Evolutionary conservation across 2,797 vertebrate genomes (phyloP).

Genomic region (Parambassis ranga): DNA sequence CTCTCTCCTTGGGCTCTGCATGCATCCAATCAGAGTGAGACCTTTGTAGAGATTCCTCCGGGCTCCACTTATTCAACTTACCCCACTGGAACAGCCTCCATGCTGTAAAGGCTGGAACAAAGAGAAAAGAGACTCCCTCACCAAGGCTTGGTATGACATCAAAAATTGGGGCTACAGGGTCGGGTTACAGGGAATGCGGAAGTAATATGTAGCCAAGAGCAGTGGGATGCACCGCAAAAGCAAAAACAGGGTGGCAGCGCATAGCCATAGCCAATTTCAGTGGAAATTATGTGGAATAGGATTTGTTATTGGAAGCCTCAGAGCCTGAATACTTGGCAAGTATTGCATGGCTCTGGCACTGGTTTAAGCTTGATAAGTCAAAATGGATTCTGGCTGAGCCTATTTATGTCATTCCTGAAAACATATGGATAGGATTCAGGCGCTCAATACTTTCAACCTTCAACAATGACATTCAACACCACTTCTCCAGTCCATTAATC

Average conservation of each 20-base stretch:
- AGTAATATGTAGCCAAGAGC: constrained; percentile 58
- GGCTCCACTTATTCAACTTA: constrained; percentile 84
- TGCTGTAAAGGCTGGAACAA: constrained; percentile 76
- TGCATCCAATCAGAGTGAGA: constrained; percentile 84
- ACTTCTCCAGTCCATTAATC: constrained; percentile 78
- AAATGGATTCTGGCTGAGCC: constrained; percentile 81
- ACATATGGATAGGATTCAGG: constrained; percentile 80
- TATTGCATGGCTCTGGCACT: constrained; percentile 65
- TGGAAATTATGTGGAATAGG: constrained; percentile 76
- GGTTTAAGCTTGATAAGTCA: constrained; percentile 78
- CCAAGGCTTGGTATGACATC: constrained; percentile 61
- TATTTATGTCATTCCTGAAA: constrained; percentile 84
- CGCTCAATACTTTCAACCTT: constrained; percentile 81
- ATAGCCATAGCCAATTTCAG: constrained; percentile 73
- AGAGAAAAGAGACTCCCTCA: constrained; percentile 71
- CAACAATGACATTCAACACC: constrained; percentile 82
- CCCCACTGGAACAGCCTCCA: constrained; percentile 77
- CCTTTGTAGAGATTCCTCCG: constrained; percentile 85
- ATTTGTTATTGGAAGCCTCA: constrained; percentile 77
- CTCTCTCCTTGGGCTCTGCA: constrained; percentile 79
- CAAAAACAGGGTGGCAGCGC: constrained; percentile 63
- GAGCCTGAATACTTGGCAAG: constrained; percentile 75
- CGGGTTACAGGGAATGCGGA: constrained; percentile 64
- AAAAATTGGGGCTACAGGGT: constrained; percentile 68
- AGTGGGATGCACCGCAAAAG: constrained; percentile 40